Conservation (phyloP, 1,140 invertebrate species). For the Pseudomyrmex concolor region DNA sequence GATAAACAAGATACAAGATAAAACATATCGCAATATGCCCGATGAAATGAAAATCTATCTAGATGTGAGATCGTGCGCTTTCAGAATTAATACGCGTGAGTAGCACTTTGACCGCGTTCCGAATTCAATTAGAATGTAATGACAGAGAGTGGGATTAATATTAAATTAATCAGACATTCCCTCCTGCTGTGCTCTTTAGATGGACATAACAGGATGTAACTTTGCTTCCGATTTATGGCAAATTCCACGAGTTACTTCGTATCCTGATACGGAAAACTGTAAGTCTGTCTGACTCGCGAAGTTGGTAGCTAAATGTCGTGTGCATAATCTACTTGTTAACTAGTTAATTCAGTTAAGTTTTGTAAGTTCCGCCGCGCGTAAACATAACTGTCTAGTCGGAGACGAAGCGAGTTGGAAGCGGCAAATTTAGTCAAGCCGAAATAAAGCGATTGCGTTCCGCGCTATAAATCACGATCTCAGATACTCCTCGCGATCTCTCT, state of each 20-base stretch:
- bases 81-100: neutral
- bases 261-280: conserved; percentile 65
- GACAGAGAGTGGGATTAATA: conserved; percentile 8
- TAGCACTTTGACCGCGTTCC: neutral
- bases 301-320: conserved; percentile 73
- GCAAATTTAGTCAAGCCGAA: conserved; percentile 69
- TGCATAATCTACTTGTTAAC: conserved; percentile 73
- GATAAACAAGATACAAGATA: conserved; percentile 1
- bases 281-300: conserved; percentile 50
- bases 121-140: conserved; percentile 11
- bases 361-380: conserved; percentile 70
- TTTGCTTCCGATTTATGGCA: conserved; percentile 45
- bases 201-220: conserved; percentile 17
- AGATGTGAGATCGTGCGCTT: too few species aligned
- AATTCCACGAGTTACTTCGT: conserved; percentile 62
- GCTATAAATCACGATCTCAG: conserved; percentile 61
- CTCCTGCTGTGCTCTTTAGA: conserved; percentile 35
- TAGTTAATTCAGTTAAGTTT: conserved; percentile 75
- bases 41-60: neutral
- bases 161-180: conserved; percentile 42
- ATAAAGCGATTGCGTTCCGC: conserved; percentile 70
- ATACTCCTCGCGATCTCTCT: conserved; percentile 54
- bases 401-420: conserved; percentile 64
- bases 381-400: conserved; percentile 68
- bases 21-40: neutral